A percentile compares a stretch with the other conserved stretches of the same genome.
phyloP scores from a whole-genome alignment of 2,888 invertebrate species.

The Macropis europaea region DNA sequence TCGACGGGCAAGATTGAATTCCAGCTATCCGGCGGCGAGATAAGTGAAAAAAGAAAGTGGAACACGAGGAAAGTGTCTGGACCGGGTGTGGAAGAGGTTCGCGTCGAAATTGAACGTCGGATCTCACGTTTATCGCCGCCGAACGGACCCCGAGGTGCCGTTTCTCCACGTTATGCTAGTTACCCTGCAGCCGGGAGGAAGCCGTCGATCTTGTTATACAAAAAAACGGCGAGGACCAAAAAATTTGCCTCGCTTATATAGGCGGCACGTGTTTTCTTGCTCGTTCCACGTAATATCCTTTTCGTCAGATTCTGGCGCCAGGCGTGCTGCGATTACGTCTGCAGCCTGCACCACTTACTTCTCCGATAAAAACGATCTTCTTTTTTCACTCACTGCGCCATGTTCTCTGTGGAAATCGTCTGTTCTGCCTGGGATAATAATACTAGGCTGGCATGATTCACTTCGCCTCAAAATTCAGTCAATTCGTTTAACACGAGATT shows the following conservation, averaged over 20 bases:
- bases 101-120: conserved; percentile 37
- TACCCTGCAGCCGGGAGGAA: background rate
- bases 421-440: too few species aligned
- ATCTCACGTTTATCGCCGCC: conserved; percentile 39
- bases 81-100: background rate
- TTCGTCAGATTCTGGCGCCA: too few species aligned
- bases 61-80: conserved; percentile 19
- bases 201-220: conserved; percentile 4
- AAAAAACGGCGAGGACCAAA: background rate
- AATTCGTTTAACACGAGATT: too few species aligned
- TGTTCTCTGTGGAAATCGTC: too few species aligned
- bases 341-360: too few species aligned
- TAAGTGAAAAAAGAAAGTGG: conserved; percentile 11
- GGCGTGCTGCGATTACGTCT: too few species aligned
- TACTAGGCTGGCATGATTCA: too few species aligned
- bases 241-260: background rate
- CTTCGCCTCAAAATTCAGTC: too few species aligned
- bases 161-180: conserved; percentile 5
- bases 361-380: too few species aligned
- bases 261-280: background rate
- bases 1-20: conserved; percentile 19
- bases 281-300: too few species aligned
- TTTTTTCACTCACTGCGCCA: too few species aligned
- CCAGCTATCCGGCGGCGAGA: background rate
- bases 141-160: conserved; percentile 23